Evolutionary conservation across 2,888 invertebrate genomes (phyloP).

Genomic region (Orchesellides sinensis): DNA sequence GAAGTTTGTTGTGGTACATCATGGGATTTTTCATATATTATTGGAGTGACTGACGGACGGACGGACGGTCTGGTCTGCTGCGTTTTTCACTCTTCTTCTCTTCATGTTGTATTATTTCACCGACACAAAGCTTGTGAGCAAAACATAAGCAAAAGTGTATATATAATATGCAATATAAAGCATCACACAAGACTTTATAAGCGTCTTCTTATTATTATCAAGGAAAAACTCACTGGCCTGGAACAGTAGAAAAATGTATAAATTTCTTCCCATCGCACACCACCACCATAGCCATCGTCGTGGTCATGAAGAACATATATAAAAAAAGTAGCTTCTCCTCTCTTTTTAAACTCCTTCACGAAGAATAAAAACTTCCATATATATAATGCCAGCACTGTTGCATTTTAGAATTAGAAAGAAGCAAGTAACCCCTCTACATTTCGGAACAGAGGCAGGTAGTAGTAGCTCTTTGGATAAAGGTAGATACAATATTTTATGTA

Average conservation of each 20-base stretch:
- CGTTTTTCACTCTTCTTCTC: neutral
- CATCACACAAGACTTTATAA: neutral
- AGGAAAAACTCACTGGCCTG: constrained; percentile 67
- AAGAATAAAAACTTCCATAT: neutral
- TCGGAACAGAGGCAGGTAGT: constrained; percentile 9
- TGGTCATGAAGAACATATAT: neutral
- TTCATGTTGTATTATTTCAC: too few species aligned
- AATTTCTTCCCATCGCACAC: constrained; percentile 64
- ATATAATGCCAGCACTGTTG: neutral
- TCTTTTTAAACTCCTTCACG: neutral
- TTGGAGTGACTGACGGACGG: neutral
- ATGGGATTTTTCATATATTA: neutral
- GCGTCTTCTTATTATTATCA: constrained; percentile 17
- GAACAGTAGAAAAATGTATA: constrained; percentile 68
- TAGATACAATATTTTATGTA: neutral
- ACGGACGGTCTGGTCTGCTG: constrained; percentile 20
- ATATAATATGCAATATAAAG: neutral
- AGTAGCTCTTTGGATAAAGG: neutral
- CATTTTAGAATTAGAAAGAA: neutral
- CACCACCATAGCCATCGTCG: constrained; percentile 27
- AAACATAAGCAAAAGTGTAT: too few species aligned
- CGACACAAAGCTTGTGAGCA: too few species aligned
- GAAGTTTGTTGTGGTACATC: too few species aligned
- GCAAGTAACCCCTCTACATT: neutral
- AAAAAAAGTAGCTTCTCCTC: constrained; percentile 21